A percentile compares a stretch with the other conserved stretches of the same genome.
Evolutionary conservation across 2,888 invertebrate species (phyloP).

Genomic region (Stictocephala bisonia): DNA sequence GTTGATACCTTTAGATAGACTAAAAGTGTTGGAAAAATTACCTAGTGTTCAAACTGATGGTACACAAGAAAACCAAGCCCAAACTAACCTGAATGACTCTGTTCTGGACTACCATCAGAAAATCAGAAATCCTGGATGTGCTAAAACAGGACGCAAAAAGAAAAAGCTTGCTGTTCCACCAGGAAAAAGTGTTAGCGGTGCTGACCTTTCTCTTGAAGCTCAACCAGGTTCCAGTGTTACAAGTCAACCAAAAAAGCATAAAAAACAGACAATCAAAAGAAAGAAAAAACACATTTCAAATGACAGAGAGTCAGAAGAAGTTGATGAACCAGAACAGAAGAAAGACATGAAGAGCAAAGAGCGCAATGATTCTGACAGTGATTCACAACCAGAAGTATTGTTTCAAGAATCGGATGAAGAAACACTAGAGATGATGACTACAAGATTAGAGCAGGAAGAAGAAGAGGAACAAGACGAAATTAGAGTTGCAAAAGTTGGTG

Average conservation of each 20-base stretch:
- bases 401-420: neutral
- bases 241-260: neutral
- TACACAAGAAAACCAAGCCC: neutral
- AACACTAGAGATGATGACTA: neutral
- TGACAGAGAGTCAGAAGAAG: too few relatives aligned
- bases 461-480: neutral
- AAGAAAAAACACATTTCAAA: too few relatives aligned
- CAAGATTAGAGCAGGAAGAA: neutral
- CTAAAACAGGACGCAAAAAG: neutral
- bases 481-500: neutral
- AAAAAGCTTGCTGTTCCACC: too few relatives aligned
- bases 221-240: neutral
- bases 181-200: neutral
- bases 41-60: neutral
- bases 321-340: too few relatives aligned
- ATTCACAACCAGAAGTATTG: too few relatives aligned
- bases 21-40: conserved; percentile 20
- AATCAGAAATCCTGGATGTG: neutral
- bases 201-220: neutral
- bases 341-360: neutral
- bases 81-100: neutral
- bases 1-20: conserved; percentile 25
- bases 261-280: too few relatives aligned
- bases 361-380: too few relatives aligned
- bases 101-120: neutral